Percentiles rank a stretch among this genome's conserved stretches.
Evolutionary conservation across 1,140 invertebrate species (phyloP).

Genomic region (Drosophila kohkoa): DNA sequence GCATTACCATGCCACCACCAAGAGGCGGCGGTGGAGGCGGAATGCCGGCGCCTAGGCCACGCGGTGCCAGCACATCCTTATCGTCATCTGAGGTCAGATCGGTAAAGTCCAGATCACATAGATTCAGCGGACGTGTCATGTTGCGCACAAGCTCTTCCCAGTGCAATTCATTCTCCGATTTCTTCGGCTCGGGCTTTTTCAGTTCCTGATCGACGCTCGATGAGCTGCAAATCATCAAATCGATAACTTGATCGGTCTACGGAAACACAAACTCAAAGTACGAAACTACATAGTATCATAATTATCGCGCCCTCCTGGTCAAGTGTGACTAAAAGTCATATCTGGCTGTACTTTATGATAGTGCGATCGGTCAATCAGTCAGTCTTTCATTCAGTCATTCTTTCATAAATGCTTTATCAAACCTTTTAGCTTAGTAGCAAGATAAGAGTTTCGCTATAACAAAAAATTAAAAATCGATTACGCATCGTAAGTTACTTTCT

Average conservation of each 20-base stretch:
- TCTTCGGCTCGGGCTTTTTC: slow-evolving; percentile 87
- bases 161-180: slow-evolving; percentile 96
- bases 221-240: slow-evolving; percentile 58
- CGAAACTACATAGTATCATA: slow-evolving; percentile 8
- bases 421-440: slow-evolving; percentile 48
- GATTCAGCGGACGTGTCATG: slow-evolving; percentile 92
- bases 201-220: slow-evolving; percentile 87
- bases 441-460: slow-evolving; percentile 23
- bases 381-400: background rate
- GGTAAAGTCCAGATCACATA: slow-evolving; percentile 98
- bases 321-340: slow-evolving; percentile 13
- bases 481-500: slow-evolving; percentile 15
- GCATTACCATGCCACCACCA: slow-evolving; percentile 72
- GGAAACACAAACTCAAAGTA: slow-evolving; percentile 10
- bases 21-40: slow-evolving; percentile 90
- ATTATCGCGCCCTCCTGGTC: slow-evolving; percentile 18
- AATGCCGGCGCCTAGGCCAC: slow-evolving; percentile 87
- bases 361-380: slow-evolving; percentile 1
- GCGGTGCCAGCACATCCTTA: slow-evolving; percentile 87
- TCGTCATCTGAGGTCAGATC: slow-evolving; percentile 94
- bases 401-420: slow-evolving; percentile 43
- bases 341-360: slow-evolving; percentile 16
- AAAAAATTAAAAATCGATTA: slow-evolving; percentile 1
- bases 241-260: background rate
- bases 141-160: slow-evolving; percentile 96